Percentiles rank a stretch among this genome's conserved stretches.
phyloP scores from a whole-genome alignment of 2,113 vertebrate genomes.

The Reinhardtius hippoglossoides region DNA sequence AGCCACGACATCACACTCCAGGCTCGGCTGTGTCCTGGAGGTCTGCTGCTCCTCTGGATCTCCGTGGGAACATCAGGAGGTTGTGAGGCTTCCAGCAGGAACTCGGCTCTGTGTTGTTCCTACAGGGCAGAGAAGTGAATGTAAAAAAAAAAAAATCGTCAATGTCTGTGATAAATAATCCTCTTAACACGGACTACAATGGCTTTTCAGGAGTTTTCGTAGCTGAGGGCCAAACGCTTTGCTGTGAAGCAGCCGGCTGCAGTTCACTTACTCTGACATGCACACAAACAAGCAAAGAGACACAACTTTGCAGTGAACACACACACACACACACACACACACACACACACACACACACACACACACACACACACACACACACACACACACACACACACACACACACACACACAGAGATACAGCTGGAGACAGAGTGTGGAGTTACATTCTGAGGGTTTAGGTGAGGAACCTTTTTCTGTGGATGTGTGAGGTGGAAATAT shows the following conservation, averaged over 20 bases:
- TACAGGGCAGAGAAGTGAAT: slow-evolving; percentile 19
- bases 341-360: no score
- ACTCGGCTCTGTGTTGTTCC: slow-evolving; percentile 3
- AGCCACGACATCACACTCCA: background rate
- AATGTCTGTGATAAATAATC: slow-evolving; percentile 52
- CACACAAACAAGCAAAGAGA: background rate
- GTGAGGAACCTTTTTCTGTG: no score
- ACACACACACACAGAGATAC: background rate
- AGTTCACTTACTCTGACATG: background rate
- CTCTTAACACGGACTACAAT: slow-evolving; percentile 32
- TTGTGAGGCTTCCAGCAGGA: background rate
- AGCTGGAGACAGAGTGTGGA: background rate
- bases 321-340: background rate
- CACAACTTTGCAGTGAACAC: background rate
- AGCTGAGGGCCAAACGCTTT: slow-evolving; percentile 37
- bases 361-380: slow-evolving; percentile 4
- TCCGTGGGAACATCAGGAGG: background rate
- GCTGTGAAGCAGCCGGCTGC: slow-evolving; percentile 3
- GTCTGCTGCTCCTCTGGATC: background rate
- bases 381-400: slow-evolving; percentile 2
- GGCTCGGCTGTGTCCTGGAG: background rate
- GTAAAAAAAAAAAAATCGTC: slow-evolving; percentile 7
- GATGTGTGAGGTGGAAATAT: no score
- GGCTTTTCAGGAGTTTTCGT: slow-evolving; percentile 20
- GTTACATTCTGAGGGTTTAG: no score